phyloP scores from a whole-genome alignment of 2,888 invertebrate species.

The Gerosis bhagava region DNA sequence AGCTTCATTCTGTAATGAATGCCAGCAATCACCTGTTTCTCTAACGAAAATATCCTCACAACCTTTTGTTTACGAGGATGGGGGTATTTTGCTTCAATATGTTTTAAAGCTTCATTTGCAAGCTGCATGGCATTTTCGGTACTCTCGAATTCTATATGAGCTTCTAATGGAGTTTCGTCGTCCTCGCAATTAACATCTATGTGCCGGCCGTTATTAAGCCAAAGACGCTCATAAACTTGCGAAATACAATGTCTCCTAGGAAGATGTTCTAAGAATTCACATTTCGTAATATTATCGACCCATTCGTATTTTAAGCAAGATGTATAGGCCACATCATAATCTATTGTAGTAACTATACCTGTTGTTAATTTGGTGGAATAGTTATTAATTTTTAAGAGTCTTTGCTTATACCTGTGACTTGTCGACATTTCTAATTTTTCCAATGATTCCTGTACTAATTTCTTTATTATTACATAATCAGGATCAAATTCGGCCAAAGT shows the following conservation, averaged over 20 bases:
- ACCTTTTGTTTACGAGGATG: conserved; percentile 62
- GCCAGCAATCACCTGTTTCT: conserved; percentile 67
- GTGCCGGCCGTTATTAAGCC: conserved; percentile 54
- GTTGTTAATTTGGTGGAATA: conserved; percentile 57
- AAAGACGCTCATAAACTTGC: conserved; percentile 57
- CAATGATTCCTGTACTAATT: conserved; percentile 54
- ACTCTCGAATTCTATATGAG: conserved; percentile 56
- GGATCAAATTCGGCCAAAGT: conserved; percentile 41
- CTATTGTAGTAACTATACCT: conserved; percentile 59
- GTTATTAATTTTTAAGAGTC: conserved; percentile 58
- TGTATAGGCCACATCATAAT: conserved; percentile 70
- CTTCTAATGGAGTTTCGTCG: conserved; percentile 58
- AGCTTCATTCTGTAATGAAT: conserved; percentile 69
- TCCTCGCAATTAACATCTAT: conserved; percentile 64
- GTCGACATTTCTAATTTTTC: conserved; percentile 64
- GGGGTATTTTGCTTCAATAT: conserved; percentile 72
- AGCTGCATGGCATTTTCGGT: conserved; percentile 54
- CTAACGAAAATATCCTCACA: conserved; percentile 63
- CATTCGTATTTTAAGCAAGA: conserved; percentile 67
- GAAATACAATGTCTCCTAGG: conserved; percentile 65
- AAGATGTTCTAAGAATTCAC: conserved; percentile 60
- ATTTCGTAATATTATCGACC: conserved; percentile 57
- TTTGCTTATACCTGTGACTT: conserved; percentile 59
- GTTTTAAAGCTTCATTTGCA: conserved; percentile 60
- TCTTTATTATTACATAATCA: conserved; percentile 51